A percentile compares a stretch with the other conserved stretches of the same genome.
These are phyloP conservation scores for Agonopterix subpropinquella DNA, from an alignment of 2,888 invertebrate genomes.

Conservation along the genomic window DNA sequence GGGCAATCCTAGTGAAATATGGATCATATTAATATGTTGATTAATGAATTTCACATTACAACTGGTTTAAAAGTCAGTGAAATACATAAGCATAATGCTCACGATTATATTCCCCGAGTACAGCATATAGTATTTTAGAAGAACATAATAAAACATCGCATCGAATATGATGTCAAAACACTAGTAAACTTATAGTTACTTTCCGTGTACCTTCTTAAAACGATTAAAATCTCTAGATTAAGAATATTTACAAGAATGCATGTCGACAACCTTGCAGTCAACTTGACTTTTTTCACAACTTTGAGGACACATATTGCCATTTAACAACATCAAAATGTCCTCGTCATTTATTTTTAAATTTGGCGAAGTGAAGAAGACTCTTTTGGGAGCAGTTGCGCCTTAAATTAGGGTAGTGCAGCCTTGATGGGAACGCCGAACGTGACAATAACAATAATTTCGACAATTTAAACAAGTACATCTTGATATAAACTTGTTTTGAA, in stretches of 20 bases:
- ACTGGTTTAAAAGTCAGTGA: no score
- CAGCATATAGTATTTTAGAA: no score
- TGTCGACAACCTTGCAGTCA: conserved; percentile 40
- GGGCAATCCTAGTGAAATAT: no score
- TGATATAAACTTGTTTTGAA: conserved; percentile 1
- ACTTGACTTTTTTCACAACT: conserved; percentile 39
- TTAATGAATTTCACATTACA: no score
- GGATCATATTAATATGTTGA: no score
- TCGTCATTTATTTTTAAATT: conserved; percentile 37
- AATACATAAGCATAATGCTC: no score
- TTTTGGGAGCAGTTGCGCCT: not conserved
- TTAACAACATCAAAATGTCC: conserved; percentile 49
- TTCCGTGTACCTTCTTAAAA: no score
- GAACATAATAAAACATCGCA: no score
- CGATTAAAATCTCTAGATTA: conserved; percentile 1
- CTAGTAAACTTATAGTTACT: no score
- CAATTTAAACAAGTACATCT: conserved; percentile 1
- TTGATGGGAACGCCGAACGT: conserved; percentile 5
- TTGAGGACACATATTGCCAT: conserved; percentile 52
- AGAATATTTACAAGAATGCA: conserved; percentile 11
- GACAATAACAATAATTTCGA: conserved; percentile 8
- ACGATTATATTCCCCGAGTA: no score
- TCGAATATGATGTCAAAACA: no score
- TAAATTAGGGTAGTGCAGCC: conserved; percentile 1
- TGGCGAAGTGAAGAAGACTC: conserved; percentile 8